These are phyloP conservation scores for Malthinus flaveolus DNA, from an alignment of 2,888 invertebrate genomes.

Conservation along the genomic window DNA sequence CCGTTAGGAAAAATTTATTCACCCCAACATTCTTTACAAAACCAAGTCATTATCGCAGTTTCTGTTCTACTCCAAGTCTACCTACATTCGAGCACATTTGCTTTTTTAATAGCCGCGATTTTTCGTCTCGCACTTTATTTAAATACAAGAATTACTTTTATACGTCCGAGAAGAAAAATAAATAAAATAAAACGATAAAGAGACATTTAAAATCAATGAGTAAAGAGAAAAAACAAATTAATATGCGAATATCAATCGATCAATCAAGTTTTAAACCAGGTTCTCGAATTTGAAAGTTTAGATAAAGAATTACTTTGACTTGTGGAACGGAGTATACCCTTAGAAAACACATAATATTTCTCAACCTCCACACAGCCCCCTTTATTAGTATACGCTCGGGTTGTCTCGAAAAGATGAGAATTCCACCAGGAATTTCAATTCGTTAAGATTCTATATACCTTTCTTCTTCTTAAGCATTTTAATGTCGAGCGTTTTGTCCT, in stretches of 20 bases:
- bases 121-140: no score
- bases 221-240: background rate
- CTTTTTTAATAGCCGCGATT: no score
- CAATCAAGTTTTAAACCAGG: background rate
- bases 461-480: slow-evolving; percentile 38
- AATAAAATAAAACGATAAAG: no score
- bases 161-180: no score
- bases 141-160: no score
- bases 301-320: slow-evolving; percentile 36
- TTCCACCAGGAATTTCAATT: slow-evolving; percentile 54
- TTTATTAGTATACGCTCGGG: slow-evolving; percentile 53
- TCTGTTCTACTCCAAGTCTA: no score
- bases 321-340: slow-evolving; percentile 49
- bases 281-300: slow-evolving; percentile 44
- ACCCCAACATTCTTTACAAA: no score
- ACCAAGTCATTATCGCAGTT: no score
- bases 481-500: slow-evolving; percentile 5
- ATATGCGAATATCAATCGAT: background rate
- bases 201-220: no score
- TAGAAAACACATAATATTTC: slow-evolving; percentile 51
- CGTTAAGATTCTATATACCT: slow-evolving; percentile 50
- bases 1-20: no score
- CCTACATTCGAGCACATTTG: no score
- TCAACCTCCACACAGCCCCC: slow-evolving; percentile 35
- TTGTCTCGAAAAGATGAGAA: slow-evolving; percentile 54